Evolutionary conservation across 2,888 invertebrate species (phyloP).

Genomic region (Harpalus rufipes): DNA sequence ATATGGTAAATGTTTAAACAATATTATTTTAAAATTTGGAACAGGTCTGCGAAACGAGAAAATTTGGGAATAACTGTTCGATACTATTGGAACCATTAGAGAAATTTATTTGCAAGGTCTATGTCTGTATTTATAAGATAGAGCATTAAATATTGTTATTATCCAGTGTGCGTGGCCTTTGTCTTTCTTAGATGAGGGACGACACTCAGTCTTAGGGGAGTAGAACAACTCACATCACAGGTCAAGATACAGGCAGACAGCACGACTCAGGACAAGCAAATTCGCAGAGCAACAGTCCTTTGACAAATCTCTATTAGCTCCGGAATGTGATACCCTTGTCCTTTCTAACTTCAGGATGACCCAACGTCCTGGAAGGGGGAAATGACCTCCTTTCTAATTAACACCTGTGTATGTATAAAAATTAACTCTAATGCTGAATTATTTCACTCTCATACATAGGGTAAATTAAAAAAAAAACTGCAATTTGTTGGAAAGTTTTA

Average conservation of each 20-base stretch:
- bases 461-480: no score
- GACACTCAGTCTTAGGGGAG: slow-evolving; percentile 1
- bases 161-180: neutral
- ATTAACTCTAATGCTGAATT: neutral
- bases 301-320: slow-evolving; percentile 46
- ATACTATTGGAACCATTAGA: no score
- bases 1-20: no score
- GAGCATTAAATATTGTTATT: neutral
- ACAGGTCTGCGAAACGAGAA: no score
- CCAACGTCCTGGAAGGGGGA: neutral
- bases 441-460: neutral
- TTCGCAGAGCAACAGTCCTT: slow-evolving; percentile 33
- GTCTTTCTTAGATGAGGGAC: neutral
- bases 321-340: slow-evolving; percentile 34
- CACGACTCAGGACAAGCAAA: neutral
- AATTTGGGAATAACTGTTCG: no score
- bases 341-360: neutral
- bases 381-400: slow-evolving; percentile 15
- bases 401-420: slow-evolving; percentile 9
- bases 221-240: neutral
- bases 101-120: no score
- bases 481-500: no score
- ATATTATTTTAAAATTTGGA: no score
- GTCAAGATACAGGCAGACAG: neutral
- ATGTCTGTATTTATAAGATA: neutral